phyloP scores from a whole-genome alignment of 1,140 invertebrate species.

The Bombus fervidus region DNA sequence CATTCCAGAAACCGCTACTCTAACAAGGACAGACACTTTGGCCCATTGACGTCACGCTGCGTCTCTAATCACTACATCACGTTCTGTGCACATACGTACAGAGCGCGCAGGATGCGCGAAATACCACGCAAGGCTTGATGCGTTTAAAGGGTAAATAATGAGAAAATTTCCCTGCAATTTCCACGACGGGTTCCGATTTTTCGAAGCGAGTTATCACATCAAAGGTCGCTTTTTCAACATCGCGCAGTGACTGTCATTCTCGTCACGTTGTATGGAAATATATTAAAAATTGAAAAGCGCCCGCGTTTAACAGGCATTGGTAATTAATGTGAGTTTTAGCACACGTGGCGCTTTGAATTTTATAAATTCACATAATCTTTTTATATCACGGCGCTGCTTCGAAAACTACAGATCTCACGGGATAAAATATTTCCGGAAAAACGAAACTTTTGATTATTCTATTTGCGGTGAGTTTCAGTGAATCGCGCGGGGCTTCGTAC shows the following conservation, averaged over 20 bases:
- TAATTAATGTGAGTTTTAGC: not conserved
- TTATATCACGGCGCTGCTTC: not conserved
- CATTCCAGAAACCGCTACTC: constrained; percentile 39
- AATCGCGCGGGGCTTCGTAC: not conserved
- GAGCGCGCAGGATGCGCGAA: not conserved
- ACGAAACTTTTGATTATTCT: not conserved
- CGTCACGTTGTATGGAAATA: not conserved
- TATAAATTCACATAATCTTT: not conserved
- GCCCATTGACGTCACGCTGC: constrained; percentile 53
- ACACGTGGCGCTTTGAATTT: not conserved
- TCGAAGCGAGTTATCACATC: not conserved
- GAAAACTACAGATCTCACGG: too few species aligned
- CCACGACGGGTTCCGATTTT: not conserved
- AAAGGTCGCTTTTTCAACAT: not conserved
- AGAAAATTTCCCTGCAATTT: not conserved
- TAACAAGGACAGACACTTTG: constrained; percentile 59
- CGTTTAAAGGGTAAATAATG: not conserved
- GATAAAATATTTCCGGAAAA: not conserved
- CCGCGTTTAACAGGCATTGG: not conserved
- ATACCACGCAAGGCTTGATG: not conserved
- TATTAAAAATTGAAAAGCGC: not conserved
- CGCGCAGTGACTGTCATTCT: not conserved
- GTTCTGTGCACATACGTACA: constrained; percentile 1
- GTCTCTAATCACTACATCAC: constrained; percentile 46
- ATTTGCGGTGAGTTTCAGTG: not conserved